Conservation (phyloP, 2,113 vertebrate genomes). For the Abramis brama region DNA sequence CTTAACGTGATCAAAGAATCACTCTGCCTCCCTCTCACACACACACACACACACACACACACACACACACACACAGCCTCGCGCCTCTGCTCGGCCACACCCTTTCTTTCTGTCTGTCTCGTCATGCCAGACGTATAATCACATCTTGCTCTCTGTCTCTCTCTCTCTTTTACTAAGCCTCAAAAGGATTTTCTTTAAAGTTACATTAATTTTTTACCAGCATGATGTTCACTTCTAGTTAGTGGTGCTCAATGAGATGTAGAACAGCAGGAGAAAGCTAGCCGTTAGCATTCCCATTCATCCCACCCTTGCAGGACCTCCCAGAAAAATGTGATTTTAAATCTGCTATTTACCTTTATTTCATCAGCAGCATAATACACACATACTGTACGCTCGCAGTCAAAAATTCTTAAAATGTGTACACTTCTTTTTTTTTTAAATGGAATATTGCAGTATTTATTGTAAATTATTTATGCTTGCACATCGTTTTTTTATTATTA, state of each 20-base stretch:
- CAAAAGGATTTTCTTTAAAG: background rate
- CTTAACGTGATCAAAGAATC: constrained; percentile 3
- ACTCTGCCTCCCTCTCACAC: background rate
- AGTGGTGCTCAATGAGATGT: background rate
- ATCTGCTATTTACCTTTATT: background rate
- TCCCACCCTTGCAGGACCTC: background rate
- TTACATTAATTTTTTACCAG: constrained; percentile 5
- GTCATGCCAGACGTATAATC: background rate
- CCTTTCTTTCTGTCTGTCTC: constrained; percentile 24
- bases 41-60: constrained; percentile 35
- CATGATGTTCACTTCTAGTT: constrained; percentile 3
- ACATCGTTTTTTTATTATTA: too few relatives aligned
- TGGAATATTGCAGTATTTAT: too few relatives aligned
- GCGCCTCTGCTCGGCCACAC: background rate
- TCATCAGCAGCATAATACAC: too few relatives aligned
- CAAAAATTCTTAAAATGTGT: too few relatives aligned
- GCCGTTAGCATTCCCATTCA: background rate
- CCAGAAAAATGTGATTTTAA: background rate
- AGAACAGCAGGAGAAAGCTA: background rate
- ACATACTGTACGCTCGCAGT: too few relatives aligned
- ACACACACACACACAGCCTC: constrained; percentile 17
- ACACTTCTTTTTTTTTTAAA: too few relatives aligned
- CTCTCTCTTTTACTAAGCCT: background rate
- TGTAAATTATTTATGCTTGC: too few relatives aligned
- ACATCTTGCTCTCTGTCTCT: background rate